phyloP scores from a whole-genome alignment of 1,140 invertebrate genomes.

The Drosophila yakuba region DNA sequence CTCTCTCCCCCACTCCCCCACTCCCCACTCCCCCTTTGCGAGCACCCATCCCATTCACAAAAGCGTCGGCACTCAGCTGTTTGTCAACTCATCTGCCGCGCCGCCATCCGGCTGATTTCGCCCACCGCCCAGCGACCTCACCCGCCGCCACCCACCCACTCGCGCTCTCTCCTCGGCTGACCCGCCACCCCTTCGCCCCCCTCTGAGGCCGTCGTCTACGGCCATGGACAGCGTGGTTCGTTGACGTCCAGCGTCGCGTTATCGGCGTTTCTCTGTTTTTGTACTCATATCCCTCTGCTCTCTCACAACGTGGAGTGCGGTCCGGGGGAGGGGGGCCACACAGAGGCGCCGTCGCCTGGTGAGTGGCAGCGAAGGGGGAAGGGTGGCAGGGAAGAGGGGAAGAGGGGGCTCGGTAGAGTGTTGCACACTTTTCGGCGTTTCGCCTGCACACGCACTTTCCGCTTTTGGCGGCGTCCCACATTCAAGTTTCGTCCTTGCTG shows the following conservation, averaged over 20 bases:
- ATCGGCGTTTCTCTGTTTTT: constrained; percentile 84
- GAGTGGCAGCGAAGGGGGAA: constrained; percentile 1
- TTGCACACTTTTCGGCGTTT: constrained; percentile 82
- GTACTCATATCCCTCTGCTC: constrained; percentile 79
- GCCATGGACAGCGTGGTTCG: constrained; percentile 58
- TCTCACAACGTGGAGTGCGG: not conserved
- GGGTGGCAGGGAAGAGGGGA: not conserved
- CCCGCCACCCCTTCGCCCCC: constrained; percentile 4
- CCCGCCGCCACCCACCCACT: not conserved
- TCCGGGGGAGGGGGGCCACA: not conserved
- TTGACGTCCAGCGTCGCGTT: constrained; percentile 76
- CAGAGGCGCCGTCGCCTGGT: not conserved
- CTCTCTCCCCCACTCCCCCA: constrained; percentile 13
- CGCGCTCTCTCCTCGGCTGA: constrained; percentile 1
- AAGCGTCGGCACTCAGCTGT: constrained; percentile 79
- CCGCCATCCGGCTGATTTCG: constrained; percentile 70
- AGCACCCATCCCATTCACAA: constrained; percentile 75
- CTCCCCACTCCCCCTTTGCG: not conserved
- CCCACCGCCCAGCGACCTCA: constrained; percentile 17
- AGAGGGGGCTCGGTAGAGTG: constrained; percentile 54
- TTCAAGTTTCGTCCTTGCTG: constrained; percentile 40
- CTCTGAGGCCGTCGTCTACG: not conserved
- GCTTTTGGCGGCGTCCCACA: constrained; percentile 80
- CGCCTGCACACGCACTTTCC: constrained; percentile 79
- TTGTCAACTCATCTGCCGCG: constrained; percentile 82